phyloP scores from a whole-genome alignment of 1,140 invertebrate species.

The Aphis craccivora region DNA sequence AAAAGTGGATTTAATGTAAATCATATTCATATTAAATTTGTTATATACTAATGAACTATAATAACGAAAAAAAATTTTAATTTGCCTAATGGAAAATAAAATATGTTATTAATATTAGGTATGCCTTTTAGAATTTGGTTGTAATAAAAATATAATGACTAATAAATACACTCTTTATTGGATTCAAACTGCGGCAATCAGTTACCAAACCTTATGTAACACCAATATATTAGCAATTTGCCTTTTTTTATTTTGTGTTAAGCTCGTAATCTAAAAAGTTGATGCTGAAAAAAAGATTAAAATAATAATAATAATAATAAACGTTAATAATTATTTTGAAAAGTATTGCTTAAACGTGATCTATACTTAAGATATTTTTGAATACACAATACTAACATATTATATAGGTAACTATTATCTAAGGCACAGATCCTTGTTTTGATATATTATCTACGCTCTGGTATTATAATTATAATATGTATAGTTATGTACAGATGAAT shows the following conservation, averaged over 20 bases:
- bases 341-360: neutral
- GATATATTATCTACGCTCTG: neutral
- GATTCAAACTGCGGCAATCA: neutral
- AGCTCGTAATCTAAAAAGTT: neutral
- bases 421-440: neutral
- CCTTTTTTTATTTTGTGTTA: neutral
- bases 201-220: neutral
- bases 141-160: neutral
- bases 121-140: neutral
- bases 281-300: neutral
- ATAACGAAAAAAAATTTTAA: too few relatives aligned
- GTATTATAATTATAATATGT: neutral
- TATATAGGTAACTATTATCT: too few relatives aligned
- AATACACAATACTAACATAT: neutral
- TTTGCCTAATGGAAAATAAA: too few relatives aligned
- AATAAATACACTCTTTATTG: neutral
- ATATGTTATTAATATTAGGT: neutral
- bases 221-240: neutral
- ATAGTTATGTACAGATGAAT: neutral
- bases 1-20: neutral
- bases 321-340: neutral
- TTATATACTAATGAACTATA: neutral
- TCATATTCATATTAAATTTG: neutral
- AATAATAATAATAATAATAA: neutral
- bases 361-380: neutral